Evolutionary conservation across 1,140 invertebrate genomes (phyloP), one percentile per base, ranked within the genome.

Genomic region (Hesperophylax magnus): DNA sequence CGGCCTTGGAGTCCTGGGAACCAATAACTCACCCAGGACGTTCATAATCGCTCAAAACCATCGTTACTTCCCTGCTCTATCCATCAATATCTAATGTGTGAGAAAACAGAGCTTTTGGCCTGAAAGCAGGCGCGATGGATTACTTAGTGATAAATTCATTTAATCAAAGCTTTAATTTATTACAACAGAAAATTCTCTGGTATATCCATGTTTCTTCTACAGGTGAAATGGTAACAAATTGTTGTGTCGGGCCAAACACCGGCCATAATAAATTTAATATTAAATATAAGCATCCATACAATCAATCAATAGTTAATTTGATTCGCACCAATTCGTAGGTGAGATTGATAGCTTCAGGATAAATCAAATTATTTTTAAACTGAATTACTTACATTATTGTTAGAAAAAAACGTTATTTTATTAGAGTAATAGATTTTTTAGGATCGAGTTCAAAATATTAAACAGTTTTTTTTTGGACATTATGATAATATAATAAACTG

Each of bases 141-240:
- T 17, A 31, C 8, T 17, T 34, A 17, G 14, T 67, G 63, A 67
- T 67, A 27, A 67, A 27, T 67, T 27, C 22, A 27, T 67, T 67
- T 67, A 67, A 67, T 67, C 63, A 31, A 31, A 15, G 63, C 27
- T 67, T 67, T 34, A 67, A 67, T 67, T 34, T 22, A 34, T 67
- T 67, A 67, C 63, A 31, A 39, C 27, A 34, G 0, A 27, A 31
- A 39, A 17, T 67, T 67, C 39, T 6, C 39, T 6, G 8, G 39
- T 47, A 47, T 47, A 47, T 14, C 39, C 39, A 1, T 14, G 39
- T 47, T 14, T 47, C 39, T 47, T 27, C 17, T 1, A 14, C 27
- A 67, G 17, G 63, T 34, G 63, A 67, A 67, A 67, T 17, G 8
- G 22, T 67, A 31, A 67, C 27, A 67, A 67, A 67, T 67, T 67